Evolutionary conservation across 2,113 vertebrate genomes (phyloP).

Genomic region (Pagrus major): DNA sequence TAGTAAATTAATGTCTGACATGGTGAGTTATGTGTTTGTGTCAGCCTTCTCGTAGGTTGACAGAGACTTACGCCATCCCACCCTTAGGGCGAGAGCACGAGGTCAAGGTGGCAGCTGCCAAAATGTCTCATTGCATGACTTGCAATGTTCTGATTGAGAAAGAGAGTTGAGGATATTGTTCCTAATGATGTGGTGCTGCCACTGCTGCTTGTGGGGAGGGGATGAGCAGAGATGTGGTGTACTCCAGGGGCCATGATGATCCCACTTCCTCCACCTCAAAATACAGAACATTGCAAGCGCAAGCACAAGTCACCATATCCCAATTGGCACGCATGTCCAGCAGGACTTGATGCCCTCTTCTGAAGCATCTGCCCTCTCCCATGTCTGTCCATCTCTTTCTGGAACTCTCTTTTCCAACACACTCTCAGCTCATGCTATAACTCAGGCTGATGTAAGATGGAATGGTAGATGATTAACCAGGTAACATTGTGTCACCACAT

Average conservation of each 20-base stretch:
- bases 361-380: conserved; percentile 20
- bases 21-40: conserved; percentile 32
- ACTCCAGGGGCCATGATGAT: conserved; percentile 44
- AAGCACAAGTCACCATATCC: conserved; percentile 38
- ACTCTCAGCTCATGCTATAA: conserved; percentile 7
- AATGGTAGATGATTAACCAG: conserved; percentile 70
- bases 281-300: conserved; percentile 41
- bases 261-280: conserved; percentile 26
- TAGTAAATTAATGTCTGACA: conserved; percentile 39
- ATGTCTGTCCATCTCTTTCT: background rate
- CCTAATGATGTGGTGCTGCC: conserved; percentile 55
- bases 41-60: conserved; percentile 54
- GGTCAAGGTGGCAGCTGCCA: conserved; percentile 72
- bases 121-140: conserved; percentile 65
- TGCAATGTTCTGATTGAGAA: conserved; percentile 61
- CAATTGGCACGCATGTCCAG: conserved; percentile 39
- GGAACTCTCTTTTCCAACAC: background rate
- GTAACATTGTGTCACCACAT: conserved; percentile 19
- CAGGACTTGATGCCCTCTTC: conserved; percentile 13
- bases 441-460: conserved; percentile 26
- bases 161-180: conserved; percentile 62
- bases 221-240: conserved; percentile 15
- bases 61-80: conserved; percentile 35
- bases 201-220: conserved; percentile 41
- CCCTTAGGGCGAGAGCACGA: conserved; percentile 32